Evolutionary conservation across 64 coral and sea anemone species (phyloP).

Genomic region (Exaiptasia diaphana): DNA sequence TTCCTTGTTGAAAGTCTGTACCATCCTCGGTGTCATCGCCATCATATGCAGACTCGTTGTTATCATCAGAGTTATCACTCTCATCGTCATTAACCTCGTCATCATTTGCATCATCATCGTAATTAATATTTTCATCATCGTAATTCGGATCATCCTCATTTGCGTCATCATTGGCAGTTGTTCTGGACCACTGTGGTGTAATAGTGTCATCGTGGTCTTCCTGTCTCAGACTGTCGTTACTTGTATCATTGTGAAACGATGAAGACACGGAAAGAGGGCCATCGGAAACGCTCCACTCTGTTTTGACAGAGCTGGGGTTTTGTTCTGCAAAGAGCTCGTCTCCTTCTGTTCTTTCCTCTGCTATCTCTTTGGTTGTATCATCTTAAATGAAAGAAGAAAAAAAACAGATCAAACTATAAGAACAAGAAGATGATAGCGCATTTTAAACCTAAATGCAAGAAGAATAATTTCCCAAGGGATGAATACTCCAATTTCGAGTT

Average conservation of each 20-base stretch:
- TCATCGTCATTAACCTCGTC: conserved; percentile 19
- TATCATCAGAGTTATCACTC: conserved; percentile 3
- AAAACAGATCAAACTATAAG: too few relatives aligned
- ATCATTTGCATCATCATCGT: conserved; percentile 13
- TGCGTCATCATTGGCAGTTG: conserved; percentile 13
- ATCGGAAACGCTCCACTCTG: neutral
- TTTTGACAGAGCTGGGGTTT: conserved; percentile 12
- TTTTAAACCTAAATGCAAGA: too few relatives aligned
- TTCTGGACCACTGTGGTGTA: neutral
- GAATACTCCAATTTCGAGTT: too few relatives aligned
- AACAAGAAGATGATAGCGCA: too few relatives aligned
- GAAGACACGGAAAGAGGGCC: conserved; percentile 12
- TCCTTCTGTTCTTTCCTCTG: neutral
- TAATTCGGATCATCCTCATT: conserved; percentile 40
- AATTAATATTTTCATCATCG: conserved; percentile 20
- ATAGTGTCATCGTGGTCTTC: neutral
- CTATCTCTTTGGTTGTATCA: neutral
- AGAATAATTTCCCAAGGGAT: too few relatives aligned
- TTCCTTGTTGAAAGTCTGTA: neutral
- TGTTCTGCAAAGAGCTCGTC: neutral
- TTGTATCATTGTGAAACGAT: conserved; percentile 9
- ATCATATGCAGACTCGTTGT: neutral
- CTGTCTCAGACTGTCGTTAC: conserved; percentile 13
- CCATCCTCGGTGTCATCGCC: neutral
- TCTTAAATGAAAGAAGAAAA: too few relatives aligned